These are phyloP conservation scores for Platyura marginata DNA, from an alignment of 1,140 invertebrate species.

Conservation along the genomic window DNA sequence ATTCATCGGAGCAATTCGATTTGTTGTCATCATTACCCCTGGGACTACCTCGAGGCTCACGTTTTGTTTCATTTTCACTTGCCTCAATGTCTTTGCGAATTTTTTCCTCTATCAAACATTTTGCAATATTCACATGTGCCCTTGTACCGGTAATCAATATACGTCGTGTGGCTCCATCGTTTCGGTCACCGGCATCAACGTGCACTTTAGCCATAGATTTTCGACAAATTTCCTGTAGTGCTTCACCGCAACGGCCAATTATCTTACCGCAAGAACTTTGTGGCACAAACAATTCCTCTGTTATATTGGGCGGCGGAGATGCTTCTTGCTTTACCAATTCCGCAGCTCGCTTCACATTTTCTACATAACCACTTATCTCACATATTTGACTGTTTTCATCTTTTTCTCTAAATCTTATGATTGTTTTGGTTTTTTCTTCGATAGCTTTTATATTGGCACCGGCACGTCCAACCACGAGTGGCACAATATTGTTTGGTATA, in stretches of 20 bases:
- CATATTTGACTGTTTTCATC: constrained; percentile 33
- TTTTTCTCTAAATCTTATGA: constrained; percentile 41
- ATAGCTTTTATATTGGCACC: constrained; percentile 50
- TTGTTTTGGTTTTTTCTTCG: constrained; percentile 44
- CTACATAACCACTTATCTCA: constrained; percentile 39
- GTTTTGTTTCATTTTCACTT: constrained; percentile 25
- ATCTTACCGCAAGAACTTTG: constrained; percentile 40
- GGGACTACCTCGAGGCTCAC: constrained; percentile 28
- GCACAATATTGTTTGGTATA: constrained; percentile 20
- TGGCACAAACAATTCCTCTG: constrained; percentile 44
- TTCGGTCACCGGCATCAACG: constrained; percentile 10
- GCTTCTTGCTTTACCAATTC: constrained; percentile 51
- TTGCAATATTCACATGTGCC: constrained; percentile 37
- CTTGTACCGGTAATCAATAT: constrained; percentile 36
- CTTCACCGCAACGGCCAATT: constrained; percentile 49
- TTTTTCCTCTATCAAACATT: constrained; percentile 36
- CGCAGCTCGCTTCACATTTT: constrained; percentile 45
- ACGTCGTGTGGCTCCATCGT: constrained; percentile 15
- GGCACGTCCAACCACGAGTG: constrained; percentile 35
- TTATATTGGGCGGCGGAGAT: constrained; percentile 40
- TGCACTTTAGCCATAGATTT: constrained; percentile 16
- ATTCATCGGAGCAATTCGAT: constrained; percentile 13
- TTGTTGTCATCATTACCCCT: constrained; percentile 7
- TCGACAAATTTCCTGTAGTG: constrained; percentile 44
- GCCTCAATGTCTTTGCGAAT: constrained; percentile 32